Evolutionary conservation across 2,797 vertebrate species (phyloP), one percentile per base, ranked within the genome.

Genomic region (Serranus cabrilla): DNA sequence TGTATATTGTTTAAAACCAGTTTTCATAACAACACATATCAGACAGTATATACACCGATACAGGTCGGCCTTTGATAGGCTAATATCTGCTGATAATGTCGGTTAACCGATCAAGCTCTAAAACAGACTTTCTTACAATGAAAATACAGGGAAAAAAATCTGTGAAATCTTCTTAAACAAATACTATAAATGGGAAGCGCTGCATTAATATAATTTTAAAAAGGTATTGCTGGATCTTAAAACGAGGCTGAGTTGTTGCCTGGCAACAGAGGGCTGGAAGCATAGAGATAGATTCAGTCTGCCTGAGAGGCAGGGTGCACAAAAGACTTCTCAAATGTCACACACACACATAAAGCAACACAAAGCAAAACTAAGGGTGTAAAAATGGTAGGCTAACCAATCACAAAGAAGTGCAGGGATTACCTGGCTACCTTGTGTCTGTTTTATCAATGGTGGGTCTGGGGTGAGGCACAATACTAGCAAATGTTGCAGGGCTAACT

Each of bases 211-310:
- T 71, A 7, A 63, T 61, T 86, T 72, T 47, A 37, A 64, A 78
- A 84, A 56, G 66, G 47, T 71, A 76, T 72, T 62, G 72, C 73
- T 85, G 78, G 76, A 86, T 90, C 81, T 74, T 88, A 87, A 85
- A 85, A 85, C n/a, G 58, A 90, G 83, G 71, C 81, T 76, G 56
- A 81, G 65, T 81, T 84, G 93, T 94, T 91, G 87, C 94, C 74
- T 87, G 87, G 93, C 91, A 94, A 95, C 93, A 87, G 82, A 89
- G 52, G 82, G 80, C 67, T 81, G 54, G 76, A 74, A 88, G 83
- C 85, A 78, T 21, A 73, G 70, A 81, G 83, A 89, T 70, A 82
- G 81, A 82, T 71, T 76, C 63, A 73, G 74, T 72, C 66, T 85
- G 74, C 74, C 74, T 83, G 60, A 77, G 66, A 88, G 69, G 68